A percentile compares a stretch with the other conserved stretches of the same genome.
Evolutionary conservation across 1,140 invertebrate genomes (phyloP).

Genomic region (Cherax destructor): DNA sequence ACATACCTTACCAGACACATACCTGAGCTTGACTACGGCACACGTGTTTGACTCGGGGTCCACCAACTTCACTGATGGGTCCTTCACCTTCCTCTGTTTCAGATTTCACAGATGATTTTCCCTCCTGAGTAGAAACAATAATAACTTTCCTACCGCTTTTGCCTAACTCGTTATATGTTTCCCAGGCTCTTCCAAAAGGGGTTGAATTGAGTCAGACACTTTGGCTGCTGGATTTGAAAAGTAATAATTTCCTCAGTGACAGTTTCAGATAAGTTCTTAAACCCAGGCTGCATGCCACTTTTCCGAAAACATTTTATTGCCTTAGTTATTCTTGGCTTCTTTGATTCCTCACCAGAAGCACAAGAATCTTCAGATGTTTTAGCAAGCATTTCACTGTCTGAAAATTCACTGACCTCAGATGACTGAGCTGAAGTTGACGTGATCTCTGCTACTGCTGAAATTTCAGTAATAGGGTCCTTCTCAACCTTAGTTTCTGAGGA

Average conservation of each 20-base stretch:
- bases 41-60: constrained; percentile 69
- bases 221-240: not conserved
- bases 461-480: not conserved
- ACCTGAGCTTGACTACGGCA: constrained; percentile 71
- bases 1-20: not conserved
- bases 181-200: constrained; percentile 24
- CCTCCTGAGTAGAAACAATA: constrained; percentile 11
- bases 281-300: not conserved
- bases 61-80: constrained; percentile 26
- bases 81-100: constrained; percentile 36
- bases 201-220: not conserved
- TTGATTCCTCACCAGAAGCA: constrained; percentile 37
- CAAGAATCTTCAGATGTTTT: constrained; percentile 61
- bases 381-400: constrained; percentile 47
- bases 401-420: constrained; percentile 51
- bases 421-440: constrained; percentile 53
- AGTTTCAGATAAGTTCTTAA: not conserved
- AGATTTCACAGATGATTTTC: constrained; percentile 15
- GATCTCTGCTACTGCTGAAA: not conserved
- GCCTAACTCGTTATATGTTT: constrained; percentile 9
- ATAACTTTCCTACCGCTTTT: constrained; percentile 55
- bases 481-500: not conserved
- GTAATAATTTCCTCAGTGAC: constrained; percentile 1
- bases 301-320: constrained; percentile 3
- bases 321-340: not conserved